Conservation (phyloP, 1,140 invertebrate species). For the Mylabris phalerata region DNA sequence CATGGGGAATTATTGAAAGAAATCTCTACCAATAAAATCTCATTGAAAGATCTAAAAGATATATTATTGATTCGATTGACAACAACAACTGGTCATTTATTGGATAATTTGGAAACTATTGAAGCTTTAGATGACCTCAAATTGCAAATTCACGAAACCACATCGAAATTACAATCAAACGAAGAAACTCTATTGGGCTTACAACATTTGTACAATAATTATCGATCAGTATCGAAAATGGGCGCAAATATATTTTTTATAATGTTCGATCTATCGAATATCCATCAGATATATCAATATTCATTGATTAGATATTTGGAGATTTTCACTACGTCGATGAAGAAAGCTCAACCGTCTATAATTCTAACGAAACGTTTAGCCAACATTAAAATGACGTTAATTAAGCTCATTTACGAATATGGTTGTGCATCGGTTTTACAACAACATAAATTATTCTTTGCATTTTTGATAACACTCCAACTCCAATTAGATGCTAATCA, state of each 20-base stretch:
- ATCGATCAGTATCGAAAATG: slow-evolving; percentile 70
- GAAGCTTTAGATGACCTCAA: slow-evolving; percentile 84
- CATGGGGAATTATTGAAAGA: slow-evolving; percentile 74
- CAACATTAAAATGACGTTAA: slow-evolving; percentile 79
- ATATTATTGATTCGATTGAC: slow-evolving; percentile 74
- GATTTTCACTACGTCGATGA: slow-evolving; percentile 68
- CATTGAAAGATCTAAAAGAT: slow-evolving; percentile 51
- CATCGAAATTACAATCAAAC: not conserved
- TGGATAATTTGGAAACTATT: slow-evolving; percentile 81
- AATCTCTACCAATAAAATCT: slow-evolving; percentile 35
- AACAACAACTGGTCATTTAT: slow-evolving; percentile 80
- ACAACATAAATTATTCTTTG: slow-evolving; percentile 81
- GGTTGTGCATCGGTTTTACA: slow-evolving; percentile 85
- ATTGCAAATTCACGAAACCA: slow-evolving; percentile 27
- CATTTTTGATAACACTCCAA: slow-evolving; percentile 82
- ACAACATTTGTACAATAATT: slow-evolving; percentile 72
- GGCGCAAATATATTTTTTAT: slow-evolving; percentile 88
- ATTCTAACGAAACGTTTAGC: slow-evolving; percentile 60
- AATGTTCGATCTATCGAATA: slow-evolving; percentile 73
- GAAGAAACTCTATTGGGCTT: slow-evolving; percentile 54
- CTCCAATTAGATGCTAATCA: slow-evolving; percentile 60
- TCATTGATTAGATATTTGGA: slow-evolving; percentile 72
- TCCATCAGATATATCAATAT: slow-evolving; percentile 90
- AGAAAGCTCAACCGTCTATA: slow-evolving; percentile 68
- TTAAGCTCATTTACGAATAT: slow-evolving; percentile 81